These are phyloP conservation scores for Salvator merianae DNA, from an alignment of 2,113 vertebrate genomes.

Conservation along the genomic window DNA sequence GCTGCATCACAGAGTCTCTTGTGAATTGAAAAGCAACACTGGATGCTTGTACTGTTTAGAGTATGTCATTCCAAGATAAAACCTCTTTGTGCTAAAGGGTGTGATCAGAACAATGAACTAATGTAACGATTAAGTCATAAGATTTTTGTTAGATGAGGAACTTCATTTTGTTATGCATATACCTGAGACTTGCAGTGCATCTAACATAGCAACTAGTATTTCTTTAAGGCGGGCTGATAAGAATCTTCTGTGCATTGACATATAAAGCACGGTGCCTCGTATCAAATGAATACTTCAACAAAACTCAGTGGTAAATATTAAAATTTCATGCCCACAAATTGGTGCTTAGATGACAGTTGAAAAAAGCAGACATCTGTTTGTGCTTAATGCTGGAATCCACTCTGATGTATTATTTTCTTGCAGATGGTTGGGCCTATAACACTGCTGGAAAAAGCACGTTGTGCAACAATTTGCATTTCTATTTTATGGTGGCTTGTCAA, in stretches of 20 bases:
- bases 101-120: neutral
- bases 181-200: neutral
- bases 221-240: neutral
- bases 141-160: neutral
- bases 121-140: neutral
- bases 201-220: neutral
- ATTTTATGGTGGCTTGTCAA: conserved; percentile 17
- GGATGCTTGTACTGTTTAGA: neutral
- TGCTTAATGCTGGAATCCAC: conserved; percentile 3
- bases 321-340: conserved; percentile 15
- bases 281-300: neutral
- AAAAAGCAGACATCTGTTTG: conserved; percentile 27
- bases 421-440: conserved; percentile 20
- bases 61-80: neutral
- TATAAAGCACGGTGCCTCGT: neutral
- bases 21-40: neutral
- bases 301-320: conserved; percentile 4
- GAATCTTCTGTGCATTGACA: neutral
- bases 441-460: neutral
- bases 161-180: neutral
- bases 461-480: conserved; percentile 25
- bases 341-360: conserved; percentile 10
- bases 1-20: neutral
- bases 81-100: neutral
- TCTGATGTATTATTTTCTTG: conserved; percentile 18